phyloP scores from a whole-genome alignment of 2,888 invertebrate species.

The Tyria jacobaeae region DNA sequence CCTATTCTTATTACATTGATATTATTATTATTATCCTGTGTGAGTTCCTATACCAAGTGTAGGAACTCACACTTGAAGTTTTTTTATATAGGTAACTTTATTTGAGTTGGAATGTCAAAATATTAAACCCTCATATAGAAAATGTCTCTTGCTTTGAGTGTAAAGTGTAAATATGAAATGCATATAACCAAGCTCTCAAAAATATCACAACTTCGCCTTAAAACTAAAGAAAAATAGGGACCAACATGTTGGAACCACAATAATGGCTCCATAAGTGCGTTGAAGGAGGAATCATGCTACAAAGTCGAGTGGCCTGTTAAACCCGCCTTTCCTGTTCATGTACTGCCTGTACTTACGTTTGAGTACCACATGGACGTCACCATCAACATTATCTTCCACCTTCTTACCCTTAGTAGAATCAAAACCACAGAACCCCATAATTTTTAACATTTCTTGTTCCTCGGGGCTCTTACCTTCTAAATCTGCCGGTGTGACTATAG shows the following conservation, averaged over 20 bases:
- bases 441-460: conserved; percentile 97
- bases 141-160: background rate
- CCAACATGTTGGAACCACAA: conserved; percentile 23
- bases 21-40: too few relatives aligned
- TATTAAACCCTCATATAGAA: background rate
- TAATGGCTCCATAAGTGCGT: conserved; percentile 28
- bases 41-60: too few relatives aligned
- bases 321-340: conserved; percentile 99
- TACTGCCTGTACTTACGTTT: conserved; percentile 99
- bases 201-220: conserved; percentile 63
- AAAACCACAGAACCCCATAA: conserved; percentile 99
- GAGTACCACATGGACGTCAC: conserved; percentile 97
- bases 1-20: too few relatives aligned
- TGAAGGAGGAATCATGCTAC: conserved; percentile 88
- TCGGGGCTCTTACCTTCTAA: conserved; percentile 96
- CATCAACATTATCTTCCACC: conserved; percentile 97
- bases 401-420: conserved; percentile 98
- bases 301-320: conserved; percentile 98
- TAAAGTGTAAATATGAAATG: conserved; percentile 31
- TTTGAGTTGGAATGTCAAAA: too few relatives aligned
- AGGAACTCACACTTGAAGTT: too few relatives aligned
- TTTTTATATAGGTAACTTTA: too few relatives aligned
- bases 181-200: conserved; percentile 48
- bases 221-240: conserved; percentile 38
- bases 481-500: conserved; percentile 92